Conservation (phyloP, 2,888 invertebrate species). For the Bellardia pandia region DNA sequence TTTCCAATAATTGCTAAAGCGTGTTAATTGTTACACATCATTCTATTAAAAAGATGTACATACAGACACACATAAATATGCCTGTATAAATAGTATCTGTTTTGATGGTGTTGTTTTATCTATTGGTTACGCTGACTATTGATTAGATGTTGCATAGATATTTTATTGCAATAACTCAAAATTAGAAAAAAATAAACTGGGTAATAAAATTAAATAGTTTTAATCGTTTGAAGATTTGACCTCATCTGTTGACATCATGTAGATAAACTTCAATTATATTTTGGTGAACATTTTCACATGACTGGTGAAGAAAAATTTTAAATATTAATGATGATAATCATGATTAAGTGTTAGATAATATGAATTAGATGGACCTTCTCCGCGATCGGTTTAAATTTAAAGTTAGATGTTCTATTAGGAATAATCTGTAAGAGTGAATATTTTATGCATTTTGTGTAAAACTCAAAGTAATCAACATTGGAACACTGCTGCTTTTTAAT, state of each 20-base stretch:
- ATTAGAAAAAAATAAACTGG: slow-evolving; percentile 13
- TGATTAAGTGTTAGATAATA: no score
- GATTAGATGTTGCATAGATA: slow-evolving; percentile 52
- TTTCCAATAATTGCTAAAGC: slow-evolving; percentile 71
- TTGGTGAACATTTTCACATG: neutral
- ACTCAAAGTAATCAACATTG: no score
- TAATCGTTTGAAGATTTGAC: slow-evolving; percentile 63
- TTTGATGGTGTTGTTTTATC: slow-evolving; percentile 37
- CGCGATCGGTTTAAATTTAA: no score
- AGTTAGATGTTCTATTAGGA: no score
- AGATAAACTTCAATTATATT: neutral
- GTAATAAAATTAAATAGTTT: slow-evolving; percentile 53
- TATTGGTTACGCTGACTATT: slow-evolving; percentile 52
- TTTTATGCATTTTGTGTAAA: no score
- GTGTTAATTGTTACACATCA: slow-evolving; percentile 68
- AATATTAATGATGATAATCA: no score
- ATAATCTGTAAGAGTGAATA: no score
- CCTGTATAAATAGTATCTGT: slow-evolving; percentile 21
- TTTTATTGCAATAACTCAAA: slow-evolving; percentile 26
- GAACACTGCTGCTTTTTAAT: no score
- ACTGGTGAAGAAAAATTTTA: no score
- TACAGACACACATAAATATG: neutral
- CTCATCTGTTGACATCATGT: slow-evolving; percentile 52
- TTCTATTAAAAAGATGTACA: slow-evolving; percentile 1
- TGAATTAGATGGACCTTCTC: no score